Evolutionary conservation across 2,888 invertebrate species (phyloP).

Genomic region (Clunio marinus): DNA sequence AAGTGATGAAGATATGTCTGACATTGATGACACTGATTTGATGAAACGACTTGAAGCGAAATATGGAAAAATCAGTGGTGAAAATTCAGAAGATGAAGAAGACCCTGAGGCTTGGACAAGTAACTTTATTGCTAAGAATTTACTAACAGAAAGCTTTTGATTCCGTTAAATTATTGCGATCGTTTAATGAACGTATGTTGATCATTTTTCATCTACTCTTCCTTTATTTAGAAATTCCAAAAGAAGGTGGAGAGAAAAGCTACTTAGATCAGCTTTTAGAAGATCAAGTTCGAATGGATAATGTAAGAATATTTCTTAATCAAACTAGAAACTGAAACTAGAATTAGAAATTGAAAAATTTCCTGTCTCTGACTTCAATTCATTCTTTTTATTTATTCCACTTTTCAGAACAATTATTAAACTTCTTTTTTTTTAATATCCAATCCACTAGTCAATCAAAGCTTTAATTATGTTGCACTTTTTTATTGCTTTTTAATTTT

Average conservation of each 20-base stretch:
- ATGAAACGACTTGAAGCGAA: constrained; percentile 67
- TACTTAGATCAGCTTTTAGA: constrained; percentile 47
- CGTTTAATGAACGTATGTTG: too few species aligned
- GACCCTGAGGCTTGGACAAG: constrained; percentile 50
- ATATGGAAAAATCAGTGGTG: constrained; percentile 61
- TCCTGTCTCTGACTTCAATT: not conserved
- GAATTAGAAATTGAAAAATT: not conserved
- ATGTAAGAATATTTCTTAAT: constrained; percentile 44
- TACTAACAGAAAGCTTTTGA: not conserved
- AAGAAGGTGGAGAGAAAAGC: constrained; percentile 44
- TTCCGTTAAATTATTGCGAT: too few species aligned
- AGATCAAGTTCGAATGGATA: constrained; percentile 48
- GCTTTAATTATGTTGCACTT: constrained; percentile 11
- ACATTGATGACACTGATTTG: constrained; percentile 66
- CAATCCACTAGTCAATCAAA: not conserved
- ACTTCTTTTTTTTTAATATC: not conserved
- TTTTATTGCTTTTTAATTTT: constrained; percentile 8
- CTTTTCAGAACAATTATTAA: not conserved
- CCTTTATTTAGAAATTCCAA: constrained; percentile 46
- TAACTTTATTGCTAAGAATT: constrained; percentile 43
- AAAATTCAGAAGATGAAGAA: constrained; percentile 53
- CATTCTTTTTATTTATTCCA: not conserved
- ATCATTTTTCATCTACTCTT: not conserved
- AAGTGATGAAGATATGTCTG: constrained; percentile 56
- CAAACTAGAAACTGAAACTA: not conserved